phyloP scores from a whole-genome alignment of 2,888 invertebrate genomes.

The Anoncus sp. region DNA sequence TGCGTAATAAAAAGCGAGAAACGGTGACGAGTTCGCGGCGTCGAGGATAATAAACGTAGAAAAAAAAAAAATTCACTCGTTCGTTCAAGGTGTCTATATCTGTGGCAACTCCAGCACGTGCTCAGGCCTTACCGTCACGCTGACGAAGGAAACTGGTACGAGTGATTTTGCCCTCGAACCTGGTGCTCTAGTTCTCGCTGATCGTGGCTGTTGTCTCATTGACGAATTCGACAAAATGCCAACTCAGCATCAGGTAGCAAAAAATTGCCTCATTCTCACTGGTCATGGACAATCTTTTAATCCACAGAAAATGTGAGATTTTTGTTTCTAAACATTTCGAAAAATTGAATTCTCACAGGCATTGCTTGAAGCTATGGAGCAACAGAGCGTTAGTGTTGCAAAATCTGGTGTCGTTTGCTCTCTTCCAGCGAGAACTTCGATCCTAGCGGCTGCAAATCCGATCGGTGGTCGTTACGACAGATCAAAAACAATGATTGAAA shows the following conservation, averaged over 20 bases:
- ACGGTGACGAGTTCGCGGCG: too few species aligned
- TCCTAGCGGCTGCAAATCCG: slow-evolving; percentile 97
- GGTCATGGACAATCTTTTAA: background rate
- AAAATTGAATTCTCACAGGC: slow-evolving; percentile 84
- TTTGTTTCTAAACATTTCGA: background rate
- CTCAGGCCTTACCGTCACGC: slow-evolving; percentile 91
- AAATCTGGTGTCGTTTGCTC: slow-evolving; percentile 95
- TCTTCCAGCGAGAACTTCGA: slow-evolving; percentile 92
- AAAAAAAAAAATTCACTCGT: slow-evolving; percentile 3
- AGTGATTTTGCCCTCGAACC: slow-evolving; percentile 94
- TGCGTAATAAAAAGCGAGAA: too few species aligned
- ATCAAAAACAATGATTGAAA: slow-evolving; percentile 94
- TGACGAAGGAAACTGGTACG: slow-evolving; percentile 88
- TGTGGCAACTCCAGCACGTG: slow-evolving; percentile 95
- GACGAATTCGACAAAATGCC: slow-evolving; percentile 98
- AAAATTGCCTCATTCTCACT: background rate
- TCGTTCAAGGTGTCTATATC: slow-evolving; percentile 90
- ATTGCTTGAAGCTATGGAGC: slow-evolving; percentile 97
- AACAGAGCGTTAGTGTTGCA: slow-evolving; percentile 94
- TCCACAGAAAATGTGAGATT: too few species aligned
- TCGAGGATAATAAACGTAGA: too few species aligned
- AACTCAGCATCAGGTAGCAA: slow-evolving; percentile 87
- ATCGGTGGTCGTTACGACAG: slow-evolving; percentile 94
- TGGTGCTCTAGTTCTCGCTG: slow-evolving; percentile 93
- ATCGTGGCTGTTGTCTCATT: slow-evolving; percentile 95